phyloP scores from a whole-genome alignment of 2,113 vertebrate genomes.

The Xyrauchen texanus region DNA sequence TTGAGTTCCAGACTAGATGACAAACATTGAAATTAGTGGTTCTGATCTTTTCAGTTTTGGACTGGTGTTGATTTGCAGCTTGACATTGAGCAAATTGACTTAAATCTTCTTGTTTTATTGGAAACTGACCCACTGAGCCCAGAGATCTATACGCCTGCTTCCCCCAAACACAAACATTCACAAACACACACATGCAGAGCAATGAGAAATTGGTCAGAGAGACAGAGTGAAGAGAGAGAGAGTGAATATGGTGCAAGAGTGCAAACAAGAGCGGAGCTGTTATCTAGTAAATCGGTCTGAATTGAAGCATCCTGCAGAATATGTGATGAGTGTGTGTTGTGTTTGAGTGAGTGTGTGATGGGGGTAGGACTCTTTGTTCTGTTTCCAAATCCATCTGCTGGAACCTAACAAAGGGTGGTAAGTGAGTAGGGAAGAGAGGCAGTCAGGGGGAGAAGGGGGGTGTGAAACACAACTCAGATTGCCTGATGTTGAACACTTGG shows the following conservation, averaged over 20 bases:
- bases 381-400: slow-evolving; percentile 89
- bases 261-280: slow-evolving; percentile 26
- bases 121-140: slow-evolving; percentile 66
- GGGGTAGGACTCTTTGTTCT: slow-evolving; percentile 76
- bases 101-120: slow-evolving; percentile 87
- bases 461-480: slow-evolving; percentile 59
- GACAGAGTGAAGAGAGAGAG: slow-evolving; percentile 1
- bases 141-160: slow-evolving; percentile 52
- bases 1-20: neutral
- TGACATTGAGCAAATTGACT: slow-evolving; percentile 89
- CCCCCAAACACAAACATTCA: slow-evolving; percentile 52
- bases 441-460: neutral
- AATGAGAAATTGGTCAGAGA: slow-evolving; percentile 1
- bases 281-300: slow-evolving; percentile 37
- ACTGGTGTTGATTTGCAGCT: slow-evolving; percentile 73
- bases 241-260: slow-evolving; percentile 12
- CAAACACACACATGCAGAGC: slow-evolving; percentile 31
- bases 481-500: slow-evolving; percentile 16
- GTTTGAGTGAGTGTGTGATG: slow-evolving; percentile 48
- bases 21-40: slow-evolving; percentile 8
- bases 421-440: slow-evolving; percentile 58
- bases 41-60: slow-evolving; percentile 34
- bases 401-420: slow-evolving; percentile 74
- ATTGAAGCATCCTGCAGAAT: slow-evolving; percentile 36
- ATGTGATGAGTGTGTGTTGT: slow-evolving; percentile 41